These are phyloP conservation scores for Eciton burchellii DNA, from an alignment of 1,140 invertebrate species.

Conservation along the genomic window DNA sequence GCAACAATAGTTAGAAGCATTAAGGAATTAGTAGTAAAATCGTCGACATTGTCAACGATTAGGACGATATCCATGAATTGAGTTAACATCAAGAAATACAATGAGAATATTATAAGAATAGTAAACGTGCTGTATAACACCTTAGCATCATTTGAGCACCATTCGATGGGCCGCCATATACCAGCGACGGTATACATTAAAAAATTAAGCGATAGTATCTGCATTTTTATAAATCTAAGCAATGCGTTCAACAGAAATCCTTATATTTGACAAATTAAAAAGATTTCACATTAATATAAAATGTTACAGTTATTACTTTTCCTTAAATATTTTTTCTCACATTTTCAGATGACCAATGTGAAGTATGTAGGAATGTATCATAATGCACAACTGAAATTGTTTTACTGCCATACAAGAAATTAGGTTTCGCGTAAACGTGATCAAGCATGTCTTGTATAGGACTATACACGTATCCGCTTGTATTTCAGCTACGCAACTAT, in stretches of 20 bases:
- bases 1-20: constrained; percentile 5
- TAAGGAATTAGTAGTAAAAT: constrained; percentile 32
- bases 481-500: background rate
- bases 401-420: background rate
- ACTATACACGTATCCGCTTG: background rate
- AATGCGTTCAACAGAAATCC: background rate
- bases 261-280: background rate
- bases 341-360: background rate
- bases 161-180: constrained; percentile 45
- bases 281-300: background rate
- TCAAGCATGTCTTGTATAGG: background rate
- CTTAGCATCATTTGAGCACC: constrained; percentile 29
- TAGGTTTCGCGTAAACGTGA: background rate
- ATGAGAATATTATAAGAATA: background rate
- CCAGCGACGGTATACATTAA: constrained; percentile 35
- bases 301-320: background rate
- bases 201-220: constrained; percentile 49
- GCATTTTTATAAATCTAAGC: constrained; percentile 6
- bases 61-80: constrained; percentile 48
- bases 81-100: constrained; percentile 23
- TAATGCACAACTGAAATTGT: background rate
- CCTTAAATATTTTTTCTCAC: background rate
- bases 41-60: constrained; percentile 40
- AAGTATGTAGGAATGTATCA: background rate
- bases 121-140: constrained; percentile 31